Percentiles rank a stretch among this genome's conserved stretches.
phyloP scores from a whole-genome alignment of 2,888 invertebrate genomes.

The Arge pagana region DNA sequence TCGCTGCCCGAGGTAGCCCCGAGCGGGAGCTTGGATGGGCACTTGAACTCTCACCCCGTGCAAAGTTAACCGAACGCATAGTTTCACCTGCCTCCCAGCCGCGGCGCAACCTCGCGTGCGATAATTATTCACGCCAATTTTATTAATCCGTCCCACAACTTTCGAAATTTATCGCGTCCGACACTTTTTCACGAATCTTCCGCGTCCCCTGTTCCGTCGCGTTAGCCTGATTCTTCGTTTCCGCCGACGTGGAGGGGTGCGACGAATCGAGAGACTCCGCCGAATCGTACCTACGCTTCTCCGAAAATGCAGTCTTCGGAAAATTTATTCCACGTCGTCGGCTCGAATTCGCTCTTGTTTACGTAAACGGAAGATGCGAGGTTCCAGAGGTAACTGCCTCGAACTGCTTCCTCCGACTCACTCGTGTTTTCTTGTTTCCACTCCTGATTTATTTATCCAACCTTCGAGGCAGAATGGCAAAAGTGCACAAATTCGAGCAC shows the following conservation, averaged over 20 bases:
- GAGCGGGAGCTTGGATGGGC: conserved; percentile 10
- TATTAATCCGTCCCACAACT: not conserved
- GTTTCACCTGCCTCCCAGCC: too few species aligned
- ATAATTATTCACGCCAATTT: too few species aligned
- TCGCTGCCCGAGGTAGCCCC: not conserved
- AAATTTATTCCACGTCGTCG: conserved; percentile 10
- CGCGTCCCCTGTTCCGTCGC: too few species aligned
- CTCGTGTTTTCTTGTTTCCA: conserved; percentile 15
- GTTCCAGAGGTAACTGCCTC: conserved; percentile 4
- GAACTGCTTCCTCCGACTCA: conserved; percentile 8
- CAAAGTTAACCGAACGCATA: conserved; percentile 10
- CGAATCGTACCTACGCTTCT: too few species aligned
- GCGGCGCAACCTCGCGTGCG: too few species aligned
- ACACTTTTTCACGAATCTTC: too few species aligned
- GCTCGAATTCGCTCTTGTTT: conserved; percentile 15
- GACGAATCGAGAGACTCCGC: too few species aligned
- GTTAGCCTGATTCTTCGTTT: too few species aligned
- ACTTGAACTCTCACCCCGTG: conserved; percentile 13
- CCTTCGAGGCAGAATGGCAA: conserved; percentile 7
- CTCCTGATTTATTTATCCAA: conserved; percentile 14
- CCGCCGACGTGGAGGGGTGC: too few species aligned
- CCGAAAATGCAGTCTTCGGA: not conserved
- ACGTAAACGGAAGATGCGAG: conserved; percentile 8
- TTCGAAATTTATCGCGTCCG: not conserved
- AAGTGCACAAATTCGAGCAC: conserved; percentile 16